Percentiles rank a stretch among this genome's conserved stretches.
These are phyloP conservation scores for Mesorhabditis spiculigera DNA, from an alignment of 2,888 invertebrate genomes.

Conservation along the genomic window DNA sequence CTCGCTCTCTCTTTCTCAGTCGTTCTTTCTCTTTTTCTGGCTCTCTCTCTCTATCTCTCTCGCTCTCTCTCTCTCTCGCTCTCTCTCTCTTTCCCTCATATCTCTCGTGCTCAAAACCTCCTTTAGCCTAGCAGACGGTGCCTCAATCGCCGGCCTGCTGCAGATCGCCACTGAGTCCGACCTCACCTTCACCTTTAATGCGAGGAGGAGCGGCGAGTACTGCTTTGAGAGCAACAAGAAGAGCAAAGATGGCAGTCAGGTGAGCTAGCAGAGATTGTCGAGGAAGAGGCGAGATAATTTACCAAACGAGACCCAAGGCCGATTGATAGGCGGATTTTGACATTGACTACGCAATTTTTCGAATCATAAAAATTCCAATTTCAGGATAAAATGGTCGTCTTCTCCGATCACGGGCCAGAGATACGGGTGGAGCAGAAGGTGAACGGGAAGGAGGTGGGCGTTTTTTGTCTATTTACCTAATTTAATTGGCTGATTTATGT, in stretches of 20 bases:
- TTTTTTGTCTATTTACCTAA: too few relatives aligned
- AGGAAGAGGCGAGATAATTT: not conserved
- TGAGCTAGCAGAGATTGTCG: not conserved
- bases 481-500: too few relatives aligned
- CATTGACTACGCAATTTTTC: too few relatives aligned
- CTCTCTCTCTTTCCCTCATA: not conserved
- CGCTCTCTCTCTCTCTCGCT: too few relatives aligned
- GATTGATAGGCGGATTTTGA: not conserved
- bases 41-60: slow-evolving; percentile 9
- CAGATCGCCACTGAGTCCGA: slow-evolving; percentile 43
- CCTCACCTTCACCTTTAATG: slow-evolving; percentile 37
- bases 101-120: slow-evolving; percentile 23
- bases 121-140: slow-evolving; percentile 14
- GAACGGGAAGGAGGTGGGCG: slow-evolving; percentile 26
- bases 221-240: slow-evolving; percentile 33
- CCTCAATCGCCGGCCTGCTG: slow-evolving; percentile 10
- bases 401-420: slow-evolving; percentile 34
- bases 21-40: not conserved
- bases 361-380: slow-evolving; percentile 9
- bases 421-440: slow-evolving; percentile 32
- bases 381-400: slow-evolving; percentile 35
- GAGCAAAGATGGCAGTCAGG: slow-evolving; percentile 20
- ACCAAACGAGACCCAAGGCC: not conserved
- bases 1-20: too few relatives aligned
- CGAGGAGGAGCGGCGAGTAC: slow-evolving; percentile 34